Evolutionary conservation across 1,140 invertebrate species (phyloP).

Genomic region (Laupala kohalensis): DNA sequence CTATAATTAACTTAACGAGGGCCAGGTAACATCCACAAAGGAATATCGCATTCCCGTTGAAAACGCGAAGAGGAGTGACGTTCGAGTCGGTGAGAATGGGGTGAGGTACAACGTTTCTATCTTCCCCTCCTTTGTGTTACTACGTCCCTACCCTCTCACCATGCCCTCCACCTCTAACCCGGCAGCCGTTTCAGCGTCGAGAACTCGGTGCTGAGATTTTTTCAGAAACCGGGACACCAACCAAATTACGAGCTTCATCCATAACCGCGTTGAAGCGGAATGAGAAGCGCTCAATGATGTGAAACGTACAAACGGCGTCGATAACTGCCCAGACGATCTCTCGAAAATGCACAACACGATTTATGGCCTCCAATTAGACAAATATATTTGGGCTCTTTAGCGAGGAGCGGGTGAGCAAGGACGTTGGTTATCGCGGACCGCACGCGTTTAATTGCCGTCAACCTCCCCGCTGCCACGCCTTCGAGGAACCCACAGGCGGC

Average conservation of each 20-base stretch:
- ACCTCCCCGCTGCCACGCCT: no score
- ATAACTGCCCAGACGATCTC: neutral
- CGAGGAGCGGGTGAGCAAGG: no score
- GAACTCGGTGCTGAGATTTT: neutral
- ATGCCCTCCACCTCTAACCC: no score
- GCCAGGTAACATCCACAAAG: neutral
- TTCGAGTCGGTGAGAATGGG: neutral
- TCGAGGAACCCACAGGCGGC: no score
- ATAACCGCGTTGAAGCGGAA: neutral
- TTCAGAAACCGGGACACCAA: neutral
- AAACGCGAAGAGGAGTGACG: neutral
- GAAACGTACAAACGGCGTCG: neutral
- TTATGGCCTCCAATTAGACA: neutral
- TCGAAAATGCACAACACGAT: neutral
- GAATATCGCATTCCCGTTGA: neutral
- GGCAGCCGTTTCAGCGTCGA: neutral
- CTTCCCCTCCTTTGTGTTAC: no score
- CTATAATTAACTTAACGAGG: neutral
- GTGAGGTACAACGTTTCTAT: neutral
- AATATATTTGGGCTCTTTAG: neutral
- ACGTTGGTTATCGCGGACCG: no score
- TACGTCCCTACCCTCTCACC: no score
- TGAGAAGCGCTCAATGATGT: neutral
- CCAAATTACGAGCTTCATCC: neutral
- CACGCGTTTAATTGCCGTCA: no score